Evolutionary conservation across 2,113 vertebrate genomes (phyloP).

Genomic region (Misgurnus anguillicaudatus): DNA sequence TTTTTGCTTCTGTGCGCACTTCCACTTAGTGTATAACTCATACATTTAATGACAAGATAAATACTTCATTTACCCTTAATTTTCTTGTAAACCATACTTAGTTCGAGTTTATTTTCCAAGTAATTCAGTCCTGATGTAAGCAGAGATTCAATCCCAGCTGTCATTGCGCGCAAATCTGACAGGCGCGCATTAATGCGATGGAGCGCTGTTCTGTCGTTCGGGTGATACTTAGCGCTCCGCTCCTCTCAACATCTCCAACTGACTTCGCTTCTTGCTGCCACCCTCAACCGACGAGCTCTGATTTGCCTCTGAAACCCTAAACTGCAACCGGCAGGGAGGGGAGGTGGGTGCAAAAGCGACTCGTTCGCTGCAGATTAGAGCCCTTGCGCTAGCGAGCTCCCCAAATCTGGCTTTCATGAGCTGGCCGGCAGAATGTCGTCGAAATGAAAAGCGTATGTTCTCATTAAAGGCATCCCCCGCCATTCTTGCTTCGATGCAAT

Average conservation of each 20-base stretch:
- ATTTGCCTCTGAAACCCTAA: constrained; percentile 44
- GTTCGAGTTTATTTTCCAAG: neutral
- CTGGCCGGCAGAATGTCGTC: constrained; percentile 51
- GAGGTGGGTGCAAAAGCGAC: constrained; percentile 17
- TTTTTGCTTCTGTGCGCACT: neutral
- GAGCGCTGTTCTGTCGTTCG: neutral
- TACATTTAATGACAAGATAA: neutral
- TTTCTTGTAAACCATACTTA: no score
- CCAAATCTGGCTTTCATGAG: constrained; percentile 48
- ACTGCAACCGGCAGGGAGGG: constrained; percentile 38
- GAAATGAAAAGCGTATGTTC: constrained; percentile 74
- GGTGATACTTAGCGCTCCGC: constrained; percentile 13
- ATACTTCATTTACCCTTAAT: neutral
- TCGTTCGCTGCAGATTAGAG: constrained; percentile 36
- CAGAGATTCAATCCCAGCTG: neutral
- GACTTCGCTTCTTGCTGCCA: constrained; percentile 13
- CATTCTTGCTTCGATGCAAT: constrained; percentile 62
- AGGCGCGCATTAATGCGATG: neutral
- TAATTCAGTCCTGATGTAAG: neutral
- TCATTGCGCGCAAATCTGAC: constrained; percentile 7
- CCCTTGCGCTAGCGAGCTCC: constrained; percentile 11
- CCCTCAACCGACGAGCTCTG: constrained; percentile 37
- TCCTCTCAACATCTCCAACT: constrained; percentile 13
- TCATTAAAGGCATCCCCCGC: constrained; percentile 55
- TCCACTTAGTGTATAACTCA: neutral